A percentile compares a stretch with the other conserved stretches of the same genome.
Evolutionary conservation across 2,113 vertebrate genomes (phyloP).

Genomic region (Cololabis saira): DNA sequence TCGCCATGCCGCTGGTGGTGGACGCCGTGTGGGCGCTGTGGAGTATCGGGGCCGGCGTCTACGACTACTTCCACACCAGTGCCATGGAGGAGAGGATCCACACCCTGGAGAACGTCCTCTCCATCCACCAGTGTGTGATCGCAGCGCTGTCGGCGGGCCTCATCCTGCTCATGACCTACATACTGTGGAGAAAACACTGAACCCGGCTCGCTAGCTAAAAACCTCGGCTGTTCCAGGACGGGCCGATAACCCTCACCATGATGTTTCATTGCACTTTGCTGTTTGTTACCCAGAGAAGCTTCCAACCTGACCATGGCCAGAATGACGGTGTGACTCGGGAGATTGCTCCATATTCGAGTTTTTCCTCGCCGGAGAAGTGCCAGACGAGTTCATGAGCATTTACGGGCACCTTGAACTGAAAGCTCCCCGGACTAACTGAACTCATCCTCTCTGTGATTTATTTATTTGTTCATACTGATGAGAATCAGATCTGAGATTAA

Average conservation of each 20-base stretch:
- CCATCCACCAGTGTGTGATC: slow-evolving; percentile 78
- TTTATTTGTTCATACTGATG: not conserved
- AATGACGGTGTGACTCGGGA: not conserved
- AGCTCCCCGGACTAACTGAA: not conserved
- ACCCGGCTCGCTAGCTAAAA: not conserved
- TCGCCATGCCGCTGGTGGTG: slow-evolving; percentile 72
- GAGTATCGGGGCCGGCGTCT: slow-evolving; percentile 76
- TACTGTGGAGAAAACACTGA: slow-evolving; percentile 77
- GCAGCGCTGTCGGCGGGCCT: slow-evolving; percentile 68
- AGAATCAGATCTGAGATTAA: not conserved
- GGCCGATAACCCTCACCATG: too few relatives aligned
- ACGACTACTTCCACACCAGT: slow-evolving; percentile 80
- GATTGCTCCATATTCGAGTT: not conserved
- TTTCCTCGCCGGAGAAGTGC: not conserved
- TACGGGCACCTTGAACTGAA: slow-evolving; percentile 6
- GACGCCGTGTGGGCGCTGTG: slow-evolving; percentile 78
- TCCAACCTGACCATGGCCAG: not conserved
- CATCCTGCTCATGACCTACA: slow-evolving; percentile 75
- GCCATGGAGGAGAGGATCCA: slow-evolving; percentile 82
- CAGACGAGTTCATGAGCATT: slow-evolving; percentile 19
- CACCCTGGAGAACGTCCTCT: slow-evolving; percentile 73
- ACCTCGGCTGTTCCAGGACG: not conserved
- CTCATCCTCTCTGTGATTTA: not conserved
- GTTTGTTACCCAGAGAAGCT: too few relatives aligned
- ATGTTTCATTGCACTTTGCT: too few relatives aligned